phyloP scores from a whole-genome alignment of 2,113 vertebrate species.

The Ramphastos sulfuratus region DNA sequence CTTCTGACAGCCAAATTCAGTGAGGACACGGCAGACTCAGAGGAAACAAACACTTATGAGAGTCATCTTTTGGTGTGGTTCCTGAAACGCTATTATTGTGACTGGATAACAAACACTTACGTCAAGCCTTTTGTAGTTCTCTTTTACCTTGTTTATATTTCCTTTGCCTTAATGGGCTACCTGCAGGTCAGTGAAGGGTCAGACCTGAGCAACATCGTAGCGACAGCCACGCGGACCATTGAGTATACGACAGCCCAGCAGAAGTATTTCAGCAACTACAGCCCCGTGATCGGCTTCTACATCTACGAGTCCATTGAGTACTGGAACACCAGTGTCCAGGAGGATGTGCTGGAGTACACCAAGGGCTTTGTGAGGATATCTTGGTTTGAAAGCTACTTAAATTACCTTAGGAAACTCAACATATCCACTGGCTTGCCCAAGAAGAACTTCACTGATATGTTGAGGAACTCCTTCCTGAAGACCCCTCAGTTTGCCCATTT shows the following conservation, averaged over 20 bases:
- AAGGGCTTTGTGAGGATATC: conserved; percentile 98
- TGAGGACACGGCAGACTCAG: conserved; percentile 81
- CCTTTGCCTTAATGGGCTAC: conserved; percentile 99
- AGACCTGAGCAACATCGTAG: conserved; percentile 94
- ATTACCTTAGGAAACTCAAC: conserved; percentile 92
- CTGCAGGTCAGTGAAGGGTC: conserved; percentile 98
- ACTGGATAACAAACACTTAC: conserved; percentile 99
- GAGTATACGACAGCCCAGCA: conserved; percentile 93
- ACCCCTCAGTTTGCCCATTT: conserved; percentile 92
- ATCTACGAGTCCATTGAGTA: conserved; percentile 98
- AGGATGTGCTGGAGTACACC: conserved; percentile 93
- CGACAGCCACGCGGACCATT: conserved; percentile 93
- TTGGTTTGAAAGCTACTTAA: conserved; percentile 98
- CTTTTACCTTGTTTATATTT: conserved; percentile 99
- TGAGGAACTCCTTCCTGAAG: conserved; percentile 91
- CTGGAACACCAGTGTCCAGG: conserved; percentile 97
- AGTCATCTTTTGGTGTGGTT: conserved; percentile 96
- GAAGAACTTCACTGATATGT: conserved; percentile 91
- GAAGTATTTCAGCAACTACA: conserved; percentile 97
- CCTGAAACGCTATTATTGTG: conserved; percentile 95
- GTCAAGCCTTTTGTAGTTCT: conserved; percentile 99
- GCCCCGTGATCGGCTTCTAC: conserved; percentile 98
- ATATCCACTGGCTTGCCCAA: conserved; percentile 89
- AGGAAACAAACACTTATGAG: conserved; percentile 89
- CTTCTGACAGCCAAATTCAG: conserved; percentile 95